Base-by-base conservation (phyloP, 2,888 invertebrate species). In the Auanema sp. region DNA sequence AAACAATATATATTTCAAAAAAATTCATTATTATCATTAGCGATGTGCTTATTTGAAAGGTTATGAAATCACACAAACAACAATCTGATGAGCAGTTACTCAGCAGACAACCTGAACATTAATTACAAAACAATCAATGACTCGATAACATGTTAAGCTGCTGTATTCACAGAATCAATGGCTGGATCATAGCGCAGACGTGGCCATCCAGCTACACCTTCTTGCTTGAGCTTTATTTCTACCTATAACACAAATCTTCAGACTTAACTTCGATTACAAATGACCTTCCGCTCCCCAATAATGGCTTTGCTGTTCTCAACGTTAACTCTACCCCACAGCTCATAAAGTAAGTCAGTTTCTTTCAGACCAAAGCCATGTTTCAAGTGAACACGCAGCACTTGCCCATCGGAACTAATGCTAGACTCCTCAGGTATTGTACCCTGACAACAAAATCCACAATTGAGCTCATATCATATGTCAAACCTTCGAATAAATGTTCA, bases 401-500 rank as follows among this genome's bases (percentile, higher is more conserved):
- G 89, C 14, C 92, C 91, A 86, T 92, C 96, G 23, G 92, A 85
- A 86, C 91, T 90, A 1, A 98, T 87, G 60, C 84, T 86, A 66
- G 92, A 92, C 64, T 88, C 84, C 18, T 88, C 87, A 11, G 93
- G 92, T 76, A 92, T 89, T 83, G 93, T 91, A 76, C 91, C 89
- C 86, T 96, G 3, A 60, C 55, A 64, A 52, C 14, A 41, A 47
- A 47, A 21, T 5, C 43, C 43, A 43, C 14, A 43, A 43, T 11
- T 14, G 8, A 21, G 47, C 11, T 12, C 10, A n/a, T 8, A 23
- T 18, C 10, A 52, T n/a, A n/a, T n/a, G n/a, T 41, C 60, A 23
- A 11, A 70, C 71, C 56, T 71, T 77, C 66, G 80, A 82, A 59
- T 82, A 82, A 33, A 82, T 57, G 61, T 79, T 80, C 58, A 82